phyloP scores from a whole-genome alignment of 1,140 invertebrate species.

The Hypsibius dujardini region DNA sequence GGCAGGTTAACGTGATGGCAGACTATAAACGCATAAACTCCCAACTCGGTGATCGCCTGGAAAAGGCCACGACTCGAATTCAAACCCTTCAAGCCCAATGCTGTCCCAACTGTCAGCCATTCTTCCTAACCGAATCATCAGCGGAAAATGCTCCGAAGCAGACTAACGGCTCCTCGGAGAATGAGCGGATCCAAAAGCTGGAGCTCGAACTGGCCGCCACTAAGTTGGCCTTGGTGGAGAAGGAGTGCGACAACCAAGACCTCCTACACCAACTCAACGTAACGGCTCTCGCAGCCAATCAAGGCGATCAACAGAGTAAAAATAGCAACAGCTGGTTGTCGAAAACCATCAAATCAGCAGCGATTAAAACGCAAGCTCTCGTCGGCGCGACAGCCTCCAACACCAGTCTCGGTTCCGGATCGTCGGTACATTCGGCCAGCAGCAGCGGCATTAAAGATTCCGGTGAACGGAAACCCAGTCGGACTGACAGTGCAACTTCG shows the following conservation, averaged over 20 bases:
- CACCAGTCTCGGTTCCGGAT: too few relatives aligned
- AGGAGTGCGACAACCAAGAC: conserved; percentile 85
- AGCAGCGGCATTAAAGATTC: too few relatives aligned
- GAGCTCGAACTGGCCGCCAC: conserved; percentile 88
- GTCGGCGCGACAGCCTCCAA: too few relatives aligned
- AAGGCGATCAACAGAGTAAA: background rate
- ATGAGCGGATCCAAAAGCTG: conserved; percentile 57
- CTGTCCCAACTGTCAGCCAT: background rate
- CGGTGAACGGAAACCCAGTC: too few relatives aligned
- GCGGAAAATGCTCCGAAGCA: background rate
- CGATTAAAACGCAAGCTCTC: too few relatives aligned
- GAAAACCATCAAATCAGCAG: background rate
- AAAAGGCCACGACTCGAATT: background rate
- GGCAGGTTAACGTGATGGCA: conserved; percentile 47
- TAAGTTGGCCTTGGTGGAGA: conserved; percentile 86
- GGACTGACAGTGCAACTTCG: too few relatives aligned
- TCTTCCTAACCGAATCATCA: background rate
- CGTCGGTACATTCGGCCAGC: too few relatives aligned
- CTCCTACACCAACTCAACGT: conserved; percentile 25
- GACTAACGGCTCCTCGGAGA: background rate
- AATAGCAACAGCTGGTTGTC: conserved; percentile 7
- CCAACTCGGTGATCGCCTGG: background rate
- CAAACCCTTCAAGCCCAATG: too few relatives aligned
- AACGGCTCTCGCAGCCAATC: background rate
- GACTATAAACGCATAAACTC: conserved; percentile 64